Evolutionary conservation across 1,140 invertebrate genomes (phyloP), one percentile per base, ranked within the genome.

Genomic region (Linepithema humile): DNA sequence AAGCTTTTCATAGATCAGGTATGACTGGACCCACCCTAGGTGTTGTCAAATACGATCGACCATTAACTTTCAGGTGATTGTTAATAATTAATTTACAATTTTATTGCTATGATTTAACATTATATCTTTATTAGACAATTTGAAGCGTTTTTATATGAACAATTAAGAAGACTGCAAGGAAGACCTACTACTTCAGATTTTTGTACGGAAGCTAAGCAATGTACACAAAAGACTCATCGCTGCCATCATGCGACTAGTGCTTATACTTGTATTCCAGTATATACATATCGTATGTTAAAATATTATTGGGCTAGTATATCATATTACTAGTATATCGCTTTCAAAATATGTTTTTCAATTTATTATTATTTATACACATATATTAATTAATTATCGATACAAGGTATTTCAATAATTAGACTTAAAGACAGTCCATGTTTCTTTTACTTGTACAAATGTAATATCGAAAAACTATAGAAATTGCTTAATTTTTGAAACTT

Each of bases 91-190:
- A 17, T 53, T 40, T 40, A n/a, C 9, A 32, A 57, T 48, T 59
- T 45, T 23, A 43, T 38, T 35, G 1, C 2, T 59, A 69, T 4
- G 17, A 43, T 29, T 38, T 64, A 64, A 77, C 64, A 17, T 60
- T 59, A 77, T 55, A 20, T 69, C 53, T 3, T 74, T 80, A 72
- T 97, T 91, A 97, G 97, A 90, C 96, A 96, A 89, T 99, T 99
- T 90, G 98, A 99, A 94, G 96, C 97, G 88, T 99, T 98, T 93
- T 94, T 99, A 0, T 99, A 99, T 91, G 98, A 98, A 85, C 97
- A 97, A 90, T 94, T 98, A 7, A 95, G 97, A 88, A 96, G 97
- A 85, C 92, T 98, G 40, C 97, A 98, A 91, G 96, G 91, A 94
- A 94, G 95, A 86, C 95, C 92, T 83, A 92, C 92, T 84, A 96